Percentiles rank a stretch among this genome's conserved stretches.
phyloP scores from a whole-genome alignment of 2,113 vertebrate genomes.

The Heterochromis multidens region DNA sequence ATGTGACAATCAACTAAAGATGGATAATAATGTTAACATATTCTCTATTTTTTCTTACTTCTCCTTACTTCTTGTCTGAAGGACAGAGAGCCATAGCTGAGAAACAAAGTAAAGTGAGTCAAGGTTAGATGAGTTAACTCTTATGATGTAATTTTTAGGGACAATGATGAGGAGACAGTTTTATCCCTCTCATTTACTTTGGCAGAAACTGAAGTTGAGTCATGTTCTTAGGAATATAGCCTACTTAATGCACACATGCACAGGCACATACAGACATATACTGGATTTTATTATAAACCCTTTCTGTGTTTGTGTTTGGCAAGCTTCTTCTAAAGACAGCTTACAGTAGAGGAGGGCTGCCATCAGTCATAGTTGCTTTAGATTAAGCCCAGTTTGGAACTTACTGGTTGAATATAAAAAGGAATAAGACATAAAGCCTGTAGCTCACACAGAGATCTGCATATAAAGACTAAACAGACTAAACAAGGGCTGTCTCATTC shows the following conservation, averaged over 20 bases:
- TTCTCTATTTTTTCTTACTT: constrained; percentile 12
- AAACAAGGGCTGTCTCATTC: neutral
- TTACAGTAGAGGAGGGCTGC: neutral
- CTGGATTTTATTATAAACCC: constrained; percentile 63
- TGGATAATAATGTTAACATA: constrained; percentile 40
- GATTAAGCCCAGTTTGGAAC: neutral
- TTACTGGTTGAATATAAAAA: neutral
- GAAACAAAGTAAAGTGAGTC: neutral
- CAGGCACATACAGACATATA: neutral
- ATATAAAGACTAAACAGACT: neutral
- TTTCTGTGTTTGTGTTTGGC: constrained; percentile 9
- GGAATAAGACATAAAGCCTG: neutral
- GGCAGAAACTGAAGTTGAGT: constrained; percentile 40
- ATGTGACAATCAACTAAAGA: constrained; percentile 15
- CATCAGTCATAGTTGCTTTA: neutral
- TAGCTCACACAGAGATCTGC: neutral
- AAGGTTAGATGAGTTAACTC: constrained; percentile 3
- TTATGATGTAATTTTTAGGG: constrained; percentile 58
- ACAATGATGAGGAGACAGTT: neutral
- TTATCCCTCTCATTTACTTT: constrained; percentile 54
- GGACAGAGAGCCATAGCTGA: neutral
- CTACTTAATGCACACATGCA: neutral
- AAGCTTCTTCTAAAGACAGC: neutral
- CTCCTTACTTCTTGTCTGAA: neutral
- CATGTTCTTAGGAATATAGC: constrained; percentile 44